Evolutionary conservation across 2,888 invertebrate species (phyloP).

Genomic region (Autographa pulchrina): DNA sequence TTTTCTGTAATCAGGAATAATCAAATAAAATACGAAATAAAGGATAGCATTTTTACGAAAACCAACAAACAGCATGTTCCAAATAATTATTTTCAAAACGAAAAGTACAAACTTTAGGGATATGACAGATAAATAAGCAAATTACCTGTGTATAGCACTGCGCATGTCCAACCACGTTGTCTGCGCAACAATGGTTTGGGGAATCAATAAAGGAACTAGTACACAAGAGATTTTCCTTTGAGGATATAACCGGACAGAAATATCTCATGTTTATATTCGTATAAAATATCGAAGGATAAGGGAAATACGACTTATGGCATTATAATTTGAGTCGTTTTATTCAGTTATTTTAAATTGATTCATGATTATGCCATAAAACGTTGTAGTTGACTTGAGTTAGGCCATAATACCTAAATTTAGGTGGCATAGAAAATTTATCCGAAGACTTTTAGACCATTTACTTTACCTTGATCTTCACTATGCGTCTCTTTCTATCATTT

Average conservation of each 20-base stretch:
- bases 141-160: constrained; percentile 60
- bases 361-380: not conserved
- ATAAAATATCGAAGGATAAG: not conserved
- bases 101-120: not conserved
- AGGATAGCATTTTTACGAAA: no score
- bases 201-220: constrained; percentile 71
- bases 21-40: no score
- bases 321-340: not conserved
- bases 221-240: constrained; percentile 62
- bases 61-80: no score
- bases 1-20: no score
- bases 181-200: constrained; percentile 71
- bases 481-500: constrained; percentile 70
- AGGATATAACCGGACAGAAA: constrained; percentile 28
- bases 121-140: constrained; percentile 22
- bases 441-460: constrained; percentile 53
- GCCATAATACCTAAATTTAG: not conserved
- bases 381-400: not conserved
- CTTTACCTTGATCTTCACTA: constrained; percentile 68
- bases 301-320: no score
- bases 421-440: constrained; percentile 50
- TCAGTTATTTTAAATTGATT: not conserved
- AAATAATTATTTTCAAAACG: not conserved
- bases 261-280: not conserved
- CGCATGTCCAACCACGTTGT: constrained; percentile 65